Evolutionary conservation across 2,113 vertebrate genomes (phyloP).

Genomic region (Oophaga pumilio): DNA sequence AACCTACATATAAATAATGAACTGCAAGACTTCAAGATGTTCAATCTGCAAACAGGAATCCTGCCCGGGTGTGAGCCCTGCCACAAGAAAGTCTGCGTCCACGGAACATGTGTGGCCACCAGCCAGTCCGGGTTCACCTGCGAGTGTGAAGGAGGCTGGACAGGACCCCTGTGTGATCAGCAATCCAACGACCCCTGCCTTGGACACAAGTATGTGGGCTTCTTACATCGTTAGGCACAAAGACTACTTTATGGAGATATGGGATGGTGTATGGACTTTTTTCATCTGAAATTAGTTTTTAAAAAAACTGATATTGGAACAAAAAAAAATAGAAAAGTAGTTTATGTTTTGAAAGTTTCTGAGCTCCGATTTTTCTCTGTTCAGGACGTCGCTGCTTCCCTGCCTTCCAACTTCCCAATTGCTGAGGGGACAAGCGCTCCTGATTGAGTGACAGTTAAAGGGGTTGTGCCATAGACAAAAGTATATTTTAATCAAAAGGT

Average conservation of each 20-base stretch:
- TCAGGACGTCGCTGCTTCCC: no score
- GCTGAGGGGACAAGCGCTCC: no score
- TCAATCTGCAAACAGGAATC: slow-evolving; percentile 87
- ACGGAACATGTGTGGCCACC: slow-evolving; percentile 87
- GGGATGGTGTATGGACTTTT: not conserved
- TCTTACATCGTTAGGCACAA: not conserved
- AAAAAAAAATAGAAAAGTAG: not conserved
- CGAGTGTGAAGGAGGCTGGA: slow-evolving; percentile 93
- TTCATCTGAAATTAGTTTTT: not conserved
- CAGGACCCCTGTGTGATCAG: slow-evolving; percentile 85
- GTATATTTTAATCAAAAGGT: not conserved
- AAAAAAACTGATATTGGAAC: not conserved
- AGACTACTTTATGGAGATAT: not conserved
- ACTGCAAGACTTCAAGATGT: slow-evolving; percentile 88
- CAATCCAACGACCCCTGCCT: slow-evolving; percentile 91
- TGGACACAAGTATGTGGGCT: slow-evolving; percentile 89
- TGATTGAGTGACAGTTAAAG: no score
- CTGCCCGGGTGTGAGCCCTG: slow-evolving; percentile 94
- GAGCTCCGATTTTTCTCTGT: no score
- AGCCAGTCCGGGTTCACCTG: slow-evolving; percentile 89
- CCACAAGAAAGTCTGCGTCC: slow-evolving; percentile 85
- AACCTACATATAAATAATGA: slow-evolving; percentile 93
- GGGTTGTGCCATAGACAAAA: not conserved
- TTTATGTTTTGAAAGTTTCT: not conserved
- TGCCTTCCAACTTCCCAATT: no score